A percentile compares a stretch with the other conserved stretches of the same genome.
These are phyloP conservation scores for Euura lappo DNA, from an alignment of 1,140 invertebrate species.

Conservation along the genomic window DNA sequence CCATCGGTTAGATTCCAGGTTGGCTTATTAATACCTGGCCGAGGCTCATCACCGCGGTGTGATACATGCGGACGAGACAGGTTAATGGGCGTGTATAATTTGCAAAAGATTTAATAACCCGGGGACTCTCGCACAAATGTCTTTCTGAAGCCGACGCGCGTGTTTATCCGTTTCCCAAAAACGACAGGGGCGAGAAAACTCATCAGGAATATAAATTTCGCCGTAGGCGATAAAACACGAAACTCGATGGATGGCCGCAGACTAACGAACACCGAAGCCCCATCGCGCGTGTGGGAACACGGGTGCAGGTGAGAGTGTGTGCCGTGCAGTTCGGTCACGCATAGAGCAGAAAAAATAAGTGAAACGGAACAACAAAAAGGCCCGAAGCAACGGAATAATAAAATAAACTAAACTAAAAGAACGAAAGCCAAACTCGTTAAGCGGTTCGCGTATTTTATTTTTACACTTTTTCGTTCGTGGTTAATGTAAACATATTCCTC, in stretches of 20 bases:
- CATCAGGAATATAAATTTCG: not conserved
- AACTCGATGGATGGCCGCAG: no score
- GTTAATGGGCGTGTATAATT: constrained; percentile 52
- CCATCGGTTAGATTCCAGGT: not conserved
- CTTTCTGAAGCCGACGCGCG: constrained; percentile 36
- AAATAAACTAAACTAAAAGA: not conserved
- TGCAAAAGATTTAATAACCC: constrained; percentile 52
- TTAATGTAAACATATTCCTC: constrained; percentile 50
- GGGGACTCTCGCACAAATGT: constrained; percentile 35
- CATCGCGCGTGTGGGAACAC: not conserved
- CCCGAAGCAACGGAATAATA: constrained; percentile 16
- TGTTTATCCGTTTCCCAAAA: not conserved
- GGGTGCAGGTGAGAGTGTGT: constrained; percentile 20
- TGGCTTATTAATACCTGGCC: not conserved
- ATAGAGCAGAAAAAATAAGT: constrained; percentile 24
- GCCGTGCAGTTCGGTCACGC: constrained; percentile 23
- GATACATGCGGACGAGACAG: constrained; percentile 52
- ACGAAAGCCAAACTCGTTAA: constrained; percentile 43
- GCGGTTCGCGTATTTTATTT: constrained; percentile 32
- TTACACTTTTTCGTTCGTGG: constrained; percentile 21
- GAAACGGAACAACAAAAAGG: constrained; percentile 8
- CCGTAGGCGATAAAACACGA: not conserved
- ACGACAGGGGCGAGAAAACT: constrained; percentile 1
- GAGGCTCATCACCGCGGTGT: constrained; percentile 24
- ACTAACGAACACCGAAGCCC: not conserved